These are phyloP conservation scores for Eulacestoma nigropectus DNA, from an alignment of 2,113 vertebrate species.

Conservation along the genomic window DNA sequence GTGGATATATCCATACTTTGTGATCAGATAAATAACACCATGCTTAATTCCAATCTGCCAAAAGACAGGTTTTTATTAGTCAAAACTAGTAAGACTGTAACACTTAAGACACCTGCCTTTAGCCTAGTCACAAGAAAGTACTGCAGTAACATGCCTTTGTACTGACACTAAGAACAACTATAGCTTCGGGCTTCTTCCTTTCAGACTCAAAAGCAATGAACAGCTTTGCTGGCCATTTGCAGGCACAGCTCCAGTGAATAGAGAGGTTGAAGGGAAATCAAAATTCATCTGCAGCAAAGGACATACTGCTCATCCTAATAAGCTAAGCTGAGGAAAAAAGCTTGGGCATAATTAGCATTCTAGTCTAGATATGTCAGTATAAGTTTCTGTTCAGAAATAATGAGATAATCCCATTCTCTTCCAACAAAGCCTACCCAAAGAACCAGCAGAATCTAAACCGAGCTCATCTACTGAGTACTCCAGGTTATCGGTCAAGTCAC, in stretches of 20 bases:
- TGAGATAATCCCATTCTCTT: background rate
- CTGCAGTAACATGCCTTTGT: background rate
- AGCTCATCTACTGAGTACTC: background rate
- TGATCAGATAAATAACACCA: conserved; percentile 90
- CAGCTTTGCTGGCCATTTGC: background rate
- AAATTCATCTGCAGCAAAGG: background rate
- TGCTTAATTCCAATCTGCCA: conserved; percentile 84
- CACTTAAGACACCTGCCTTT: background rate
- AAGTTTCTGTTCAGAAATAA: background rate
- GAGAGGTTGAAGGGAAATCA: background rate
- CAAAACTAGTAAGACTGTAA: background rate
- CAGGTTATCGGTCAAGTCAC: background rate
- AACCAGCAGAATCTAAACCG: background rate
- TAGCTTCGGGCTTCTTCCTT: background rate
- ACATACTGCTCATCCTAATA: background rate
- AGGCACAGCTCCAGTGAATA: background rate
- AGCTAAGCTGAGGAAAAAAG: background rate
- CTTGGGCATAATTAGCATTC: background rate
- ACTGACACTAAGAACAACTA: background rate
- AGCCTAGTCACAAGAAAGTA: background rate
- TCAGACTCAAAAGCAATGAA: background rate
- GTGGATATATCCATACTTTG: conserved; percentile 90
- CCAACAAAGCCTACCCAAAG: background rate
- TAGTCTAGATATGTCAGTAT: background rate
- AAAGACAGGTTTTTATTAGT: background rate